These are phyloP conservation scores for Lepidurus couesii DNA, from an alignment of 1,140 invertebrate species.

Conservation along the genomic window DNA sequence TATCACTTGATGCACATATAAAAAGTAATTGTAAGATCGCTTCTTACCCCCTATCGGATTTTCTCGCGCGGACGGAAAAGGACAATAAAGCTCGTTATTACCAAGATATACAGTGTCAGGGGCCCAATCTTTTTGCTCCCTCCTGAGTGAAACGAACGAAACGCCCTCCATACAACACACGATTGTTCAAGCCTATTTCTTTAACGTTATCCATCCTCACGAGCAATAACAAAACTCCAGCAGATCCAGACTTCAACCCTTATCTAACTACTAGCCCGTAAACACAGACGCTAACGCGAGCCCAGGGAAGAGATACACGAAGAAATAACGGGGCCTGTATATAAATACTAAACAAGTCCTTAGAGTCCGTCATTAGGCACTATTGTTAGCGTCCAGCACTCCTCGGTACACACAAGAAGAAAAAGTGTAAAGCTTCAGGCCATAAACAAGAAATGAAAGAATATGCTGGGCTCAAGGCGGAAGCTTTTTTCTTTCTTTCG, in stretches of 20 bases:
- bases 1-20: constrained; percentile 10
- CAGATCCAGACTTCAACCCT: not conserved
- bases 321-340: not conserved
- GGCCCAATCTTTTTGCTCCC: not conserved
- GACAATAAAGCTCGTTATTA: constrained; percentile 18
- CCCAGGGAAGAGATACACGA: not conserved
- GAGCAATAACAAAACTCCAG: constrained; percentile 11
- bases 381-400: not conserved
- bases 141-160: not conserved
- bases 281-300: not conserved
- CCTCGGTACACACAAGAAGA: not conserved
- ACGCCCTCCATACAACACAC: not conserved
- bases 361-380: not conserved
- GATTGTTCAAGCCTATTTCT: not conserved
- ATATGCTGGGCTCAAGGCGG: not conserved
- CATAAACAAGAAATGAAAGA: not conserved
- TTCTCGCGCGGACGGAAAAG: not conserved
- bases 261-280: not conserved
- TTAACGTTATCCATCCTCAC: not conserved
- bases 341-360: not conserved
- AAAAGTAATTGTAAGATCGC: not conserved
- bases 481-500: not conserved
- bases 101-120: not conserved
- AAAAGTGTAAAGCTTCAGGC: not conserved
- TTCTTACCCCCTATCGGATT: not conserved